These are phyloP conservation scores for Tauraco erythrolophus DNA, from an alignment of 2,113 vertebrate species.

Conservation along the genomic window DNA sequence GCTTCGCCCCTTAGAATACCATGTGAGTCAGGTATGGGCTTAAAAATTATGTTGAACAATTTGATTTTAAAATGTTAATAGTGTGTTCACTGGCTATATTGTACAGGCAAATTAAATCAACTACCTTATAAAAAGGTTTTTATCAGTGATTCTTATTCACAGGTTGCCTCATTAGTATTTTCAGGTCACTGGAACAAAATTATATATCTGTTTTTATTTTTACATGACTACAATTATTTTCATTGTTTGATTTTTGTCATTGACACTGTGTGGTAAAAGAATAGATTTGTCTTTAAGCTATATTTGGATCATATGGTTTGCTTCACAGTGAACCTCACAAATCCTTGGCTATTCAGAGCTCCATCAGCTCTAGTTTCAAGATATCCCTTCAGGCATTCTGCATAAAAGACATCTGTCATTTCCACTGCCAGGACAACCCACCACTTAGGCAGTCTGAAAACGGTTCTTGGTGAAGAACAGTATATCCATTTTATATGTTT, in stretches of 20 bases:
- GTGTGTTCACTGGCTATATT: neutral
- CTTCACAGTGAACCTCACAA: neutral
- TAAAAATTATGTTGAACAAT: neutral
- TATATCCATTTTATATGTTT: neutral
- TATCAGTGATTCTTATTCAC: neutral
- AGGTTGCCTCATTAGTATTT: neutral
- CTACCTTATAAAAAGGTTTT: neutral
- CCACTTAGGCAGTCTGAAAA: neutral
- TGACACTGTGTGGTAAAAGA: neutral
- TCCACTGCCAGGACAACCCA: neutral
- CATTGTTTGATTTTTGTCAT: neutral
- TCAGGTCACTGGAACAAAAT: neutral
- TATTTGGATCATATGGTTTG: neutral
- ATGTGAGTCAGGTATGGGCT: neutral
- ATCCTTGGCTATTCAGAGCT: neutral
- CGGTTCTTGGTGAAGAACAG: neutral
- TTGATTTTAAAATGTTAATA: neutral
- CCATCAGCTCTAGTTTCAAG: neutral
- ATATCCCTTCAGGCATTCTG: neutral
- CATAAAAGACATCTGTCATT: neutral
- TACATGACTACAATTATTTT: neutral
- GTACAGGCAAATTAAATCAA: neutral
- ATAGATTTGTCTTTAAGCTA: neutral
- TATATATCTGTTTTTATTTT: conserved; percentile 1
- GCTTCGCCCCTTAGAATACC: neutral